Evolutionary conservation across 2,888 invertebrate genomes (phyloP).

Genomic region (Serrognathus titanus): DNA sequence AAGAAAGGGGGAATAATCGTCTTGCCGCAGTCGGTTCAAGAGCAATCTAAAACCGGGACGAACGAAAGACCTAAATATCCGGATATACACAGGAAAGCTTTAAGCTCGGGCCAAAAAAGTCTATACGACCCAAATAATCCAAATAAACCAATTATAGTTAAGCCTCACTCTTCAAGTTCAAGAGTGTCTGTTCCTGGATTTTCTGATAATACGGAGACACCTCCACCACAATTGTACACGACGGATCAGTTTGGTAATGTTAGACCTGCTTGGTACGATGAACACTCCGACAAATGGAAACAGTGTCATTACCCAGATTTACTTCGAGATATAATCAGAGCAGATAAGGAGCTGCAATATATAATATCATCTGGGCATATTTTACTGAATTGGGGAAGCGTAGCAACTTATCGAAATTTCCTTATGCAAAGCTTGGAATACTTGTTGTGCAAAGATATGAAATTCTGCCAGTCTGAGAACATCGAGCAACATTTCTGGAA

Average conservation of each 20-base stretch:
- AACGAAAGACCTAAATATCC: conserved; percentile 26
- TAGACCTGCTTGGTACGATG: conserved; percentile 58
- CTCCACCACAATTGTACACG: conserved; percentile 37
- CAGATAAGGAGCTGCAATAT: conserved; percentile 65
- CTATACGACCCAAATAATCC: conserved; percentile 65
- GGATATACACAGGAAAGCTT: conserved; percentile 22
- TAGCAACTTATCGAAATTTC: conserved; percentile 58
- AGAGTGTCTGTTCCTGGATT: conserved; percentile 39
- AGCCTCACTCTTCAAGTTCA: conserved; percentile 46
- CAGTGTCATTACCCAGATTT: conserved; percentile 59
- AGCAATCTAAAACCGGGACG: conserved; percentile 23
- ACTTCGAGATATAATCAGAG: conserved; percentile 63
- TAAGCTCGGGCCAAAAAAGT: conserved; percentile 46
- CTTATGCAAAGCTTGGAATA: conserved; percentile 66
- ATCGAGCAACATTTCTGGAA: conserved; percentile 92
- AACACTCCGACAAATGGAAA: conserved; percentile 58
- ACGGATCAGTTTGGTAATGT: conserved; percentile 53
- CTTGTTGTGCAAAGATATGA: conserved; percentile 73
- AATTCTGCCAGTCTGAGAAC: conserved; percentile 82
- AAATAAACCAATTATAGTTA: conserved; percentile 69
- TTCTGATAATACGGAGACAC: conserved; percentile 35
- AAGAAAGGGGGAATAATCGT: conserved; percentile 43
- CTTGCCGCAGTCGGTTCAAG: conserved; percentile 34
- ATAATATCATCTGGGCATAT: conserved; percentile 60
- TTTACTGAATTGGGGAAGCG: conserved; percentile 65